Conservation (phyloP, 2,797 vertebrate genomes). For the Bucorvus abyssinicus region DNA sequence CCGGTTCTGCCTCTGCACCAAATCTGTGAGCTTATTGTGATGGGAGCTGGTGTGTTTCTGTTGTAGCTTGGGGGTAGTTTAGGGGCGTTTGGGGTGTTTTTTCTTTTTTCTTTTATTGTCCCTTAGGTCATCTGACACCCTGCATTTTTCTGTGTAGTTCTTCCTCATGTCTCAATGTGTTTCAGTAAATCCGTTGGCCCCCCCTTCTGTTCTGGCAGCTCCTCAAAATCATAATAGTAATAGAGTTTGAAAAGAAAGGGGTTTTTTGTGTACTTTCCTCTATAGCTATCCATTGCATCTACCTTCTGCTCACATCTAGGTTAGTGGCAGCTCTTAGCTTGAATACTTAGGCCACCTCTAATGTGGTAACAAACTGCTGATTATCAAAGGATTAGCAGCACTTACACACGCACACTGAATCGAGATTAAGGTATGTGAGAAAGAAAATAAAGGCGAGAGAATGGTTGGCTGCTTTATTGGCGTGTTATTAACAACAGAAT, state of each 20-base stretch:
- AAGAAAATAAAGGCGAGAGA: conserved; percentile 4
- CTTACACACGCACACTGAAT: not conserved
- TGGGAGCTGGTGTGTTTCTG: not conserved
- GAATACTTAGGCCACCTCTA: not conserved
- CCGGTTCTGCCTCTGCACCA: not conserved
- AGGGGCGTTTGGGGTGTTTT: too few relatives aligned
- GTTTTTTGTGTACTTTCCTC: not conserved
- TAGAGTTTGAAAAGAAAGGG: not conserved
- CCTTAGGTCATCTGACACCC: not conserved
- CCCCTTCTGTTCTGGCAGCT: not conserved
- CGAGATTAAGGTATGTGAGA: conserved; percentile 6
- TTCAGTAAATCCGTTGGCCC: not conserved
- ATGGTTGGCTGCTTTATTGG: not conserved
- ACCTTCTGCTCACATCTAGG: not conserved
- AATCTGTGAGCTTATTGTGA: not conserved
- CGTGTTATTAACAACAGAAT: not conserved
- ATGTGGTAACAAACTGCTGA: not conserved
- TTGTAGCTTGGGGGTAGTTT: not conserved
- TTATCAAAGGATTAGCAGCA: not conserved
- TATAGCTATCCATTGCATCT: not conserved
- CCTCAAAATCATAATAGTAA: not conserved
- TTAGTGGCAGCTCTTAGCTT: not conserved
- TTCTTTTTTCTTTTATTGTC: not conserved
- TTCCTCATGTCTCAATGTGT: not conserved
- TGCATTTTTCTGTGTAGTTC: not conserved